Conservation (phyloP, 2,797 vertebrate genomes). For the Acropternis orthonyx region DNA sequence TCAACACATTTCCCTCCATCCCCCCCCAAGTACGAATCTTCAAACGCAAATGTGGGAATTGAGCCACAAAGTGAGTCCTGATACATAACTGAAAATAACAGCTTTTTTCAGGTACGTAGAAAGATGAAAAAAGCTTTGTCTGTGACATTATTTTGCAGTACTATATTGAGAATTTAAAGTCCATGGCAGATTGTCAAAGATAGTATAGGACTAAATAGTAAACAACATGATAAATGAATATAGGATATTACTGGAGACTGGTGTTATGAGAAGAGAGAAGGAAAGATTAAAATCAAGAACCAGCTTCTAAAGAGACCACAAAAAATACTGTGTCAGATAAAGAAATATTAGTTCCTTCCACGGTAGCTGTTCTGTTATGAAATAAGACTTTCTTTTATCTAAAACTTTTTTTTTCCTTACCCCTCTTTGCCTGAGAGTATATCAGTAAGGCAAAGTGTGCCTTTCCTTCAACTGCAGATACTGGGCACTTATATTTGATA, state of each 20-base stretch:
- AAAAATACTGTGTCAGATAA: neutral
- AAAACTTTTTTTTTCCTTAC: neutral
- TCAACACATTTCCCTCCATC: neutral
- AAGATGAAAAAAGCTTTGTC: neutral
- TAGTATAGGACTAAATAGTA: neutral
- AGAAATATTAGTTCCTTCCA: neutral
- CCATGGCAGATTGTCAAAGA: neutral
- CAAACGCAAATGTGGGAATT: neutral
- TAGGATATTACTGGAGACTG: neutral
- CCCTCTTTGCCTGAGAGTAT: neutral
- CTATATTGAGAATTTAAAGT: neutral
- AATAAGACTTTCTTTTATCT: neutral
- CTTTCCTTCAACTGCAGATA: neutral
- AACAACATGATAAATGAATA: neutral
- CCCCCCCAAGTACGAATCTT: neutral
- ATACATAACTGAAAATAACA: neutral
- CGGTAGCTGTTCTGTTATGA: neutral
- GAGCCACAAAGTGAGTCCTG: neutral
- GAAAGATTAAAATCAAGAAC: neutral
- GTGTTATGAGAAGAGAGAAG: neutral
- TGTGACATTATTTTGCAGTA: neutral
- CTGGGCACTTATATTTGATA: neutral
- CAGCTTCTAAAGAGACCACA: neutral
- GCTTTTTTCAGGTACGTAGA: neutral
- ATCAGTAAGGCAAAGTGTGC: neutral